Evolutionary conservation across 2,797 vertebrate genomes (phyloP).

Genomic region (Malacoraja senta): DNA sequence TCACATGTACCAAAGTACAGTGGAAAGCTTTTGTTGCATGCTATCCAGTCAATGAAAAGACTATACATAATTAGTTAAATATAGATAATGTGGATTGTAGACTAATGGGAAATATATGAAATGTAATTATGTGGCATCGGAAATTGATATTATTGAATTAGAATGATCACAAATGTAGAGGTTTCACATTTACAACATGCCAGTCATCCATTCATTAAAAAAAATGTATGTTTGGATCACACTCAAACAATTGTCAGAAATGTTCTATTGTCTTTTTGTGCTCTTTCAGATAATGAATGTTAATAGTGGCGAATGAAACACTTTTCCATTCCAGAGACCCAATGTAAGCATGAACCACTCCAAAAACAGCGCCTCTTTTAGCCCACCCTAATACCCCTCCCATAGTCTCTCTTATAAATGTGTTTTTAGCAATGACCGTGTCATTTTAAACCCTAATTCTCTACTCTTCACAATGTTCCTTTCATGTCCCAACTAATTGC

Average conservation of each 20-base stretch:
- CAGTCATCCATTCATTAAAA: not conserved
- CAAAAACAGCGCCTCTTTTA: not conserved
- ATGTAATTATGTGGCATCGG: not conserved
- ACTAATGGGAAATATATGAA: not conserved
- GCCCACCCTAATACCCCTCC: not conserved
- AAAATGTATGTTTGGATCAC: not conserved
- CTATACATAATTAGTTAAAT: not conserved
- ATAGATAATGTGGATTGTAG: not conserved
- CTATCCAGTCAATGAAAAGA: too few relatives aligned
- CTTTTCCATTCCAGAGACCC: not conserved
- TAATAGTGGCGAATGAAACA: conserved; percentile 1
- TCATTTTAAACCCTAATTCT: not conserved
- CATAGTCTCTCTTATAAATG: not conserved
- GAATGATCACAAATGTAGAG: not conserved
- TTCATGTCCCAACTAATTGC: not conserved
- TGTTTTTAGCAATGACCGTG: not conserved
- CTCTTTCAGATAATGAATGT: not conserved
- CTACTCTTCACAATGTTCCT: not conserved
- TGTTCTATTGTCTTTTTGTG: not conserved
- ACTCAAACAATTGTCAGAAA: not conserved
- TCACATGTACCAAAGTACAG: too few relatives aligned
- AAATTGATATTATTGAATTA: not conserved
- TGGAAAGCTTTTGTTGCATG: too few relatives aligned
- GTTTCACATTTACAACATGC: not conserved
- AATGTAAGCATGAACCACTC: not conserved